Evolutionary conservation across 2,797 vertebrate genomes (phyloP).

Genomic region (Melanotaenia nigrans): DNA sequence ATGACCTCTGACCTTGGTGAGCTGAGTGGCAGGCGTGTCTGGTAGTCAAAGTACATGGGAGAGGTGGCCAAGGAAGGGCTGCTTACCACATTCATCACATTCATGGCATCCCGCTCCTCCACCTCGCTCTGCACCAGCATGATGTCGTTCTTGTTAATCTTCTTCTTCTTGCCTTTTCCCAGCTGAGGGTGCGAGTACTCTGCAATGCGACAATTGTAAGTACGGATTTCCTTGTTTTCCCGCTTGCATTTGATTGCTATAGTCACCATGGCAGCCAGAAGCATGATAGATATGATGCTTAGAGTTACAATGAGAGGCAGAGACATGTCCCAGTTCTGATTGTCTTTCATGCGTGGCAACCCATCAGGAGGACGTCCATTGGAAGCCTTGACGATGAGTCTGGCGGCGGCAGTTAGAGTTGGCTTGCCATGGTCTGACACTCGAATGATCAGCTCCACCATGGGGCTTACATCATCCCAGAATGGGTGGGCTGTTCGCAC

Average conservation of each 20-base stretch:
- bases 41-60: constrained; percentile 99
- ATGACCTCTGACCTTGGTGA: constrained; percentile 99
- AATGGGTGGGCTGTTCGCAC: constrained; percentile 94
- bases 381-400: constrained; percentile 93
- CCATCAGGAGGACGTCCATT: constrained; percentile 92
- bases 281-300: constrained; percentile 96
- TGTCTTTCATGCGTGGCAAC: constrained; percentile 91
- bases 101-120: constrained; percentile 98
- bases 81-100: constrained; percentile 99
- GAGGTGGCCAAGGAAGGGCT: constrained; percentile 99
- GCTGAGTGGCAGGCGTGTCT: constrained; percentile 99
- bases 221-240: constrained; percentile 99
- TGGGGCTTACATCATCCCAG: constrained; percentile 94
- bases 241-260: constrained; percentile 98
- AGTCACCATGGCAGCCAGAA: constrained; percentile 97
- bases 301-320: constrained; percentile 96
- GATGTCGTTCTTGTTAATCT: constrained; percentile 99
- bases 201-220: constrained; percentile 98
- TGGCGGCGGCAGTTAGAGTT: constrained; percentile 91
- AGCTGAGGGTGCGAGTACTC: constrained; percentile 98
- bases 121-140: constrained; percentile 99
- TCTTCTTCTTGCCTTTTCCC: constrained; percentile 97
- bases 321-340: constrained; percentile 96
- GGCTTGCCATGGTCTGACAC: constrained; percentile 98
- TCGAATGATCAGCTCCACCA: constrained; percentile 94